Percentiles rank a stretch among this genome's conserved stretches.
phyloP scores from a whole-genome alignment of 2,888 invertebrate genomes.

The Taphrorychus bicolor region DNA sequence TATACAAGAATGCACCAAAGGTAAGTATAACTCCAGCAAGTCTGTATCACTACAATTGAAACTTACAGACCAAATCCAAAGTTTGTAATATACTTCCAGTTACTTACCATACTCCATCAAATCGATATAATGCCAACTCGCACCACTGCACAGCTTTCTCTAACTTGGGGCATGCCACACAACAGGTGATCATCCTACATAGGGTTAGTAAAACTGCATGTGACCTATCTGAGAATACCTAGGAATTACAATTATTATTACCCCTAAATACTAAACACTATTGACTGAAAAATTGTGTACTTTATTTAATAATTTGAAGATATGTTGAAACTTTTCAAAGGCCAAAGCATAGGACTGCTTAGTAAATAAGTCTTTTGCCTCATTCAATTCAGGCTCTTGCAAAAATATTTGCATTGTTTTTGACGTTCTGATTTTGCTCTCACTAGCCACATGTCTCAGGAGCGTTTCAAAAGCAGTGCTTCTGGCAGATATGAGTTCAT shows the following conservation, averaged over 20 bases:
- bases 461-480: constrained; percentile 71
- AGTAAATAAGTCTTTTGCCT: constrained; percentile 67
- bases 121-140: constrained; percentile 72
- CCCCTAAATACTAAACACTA: too few species aligned
- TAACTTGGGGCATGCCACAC: constrained; percentile 58
- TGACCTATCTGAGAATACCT: constrained; percentile 73
- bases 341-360: constrained; percentile 68
- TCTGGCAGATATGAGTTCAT: constrained; percentile 69
- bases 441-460: constrained; percentile 64
- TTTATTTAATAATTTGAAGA: constrained; percentile 42
- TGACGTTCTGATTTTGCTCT: constrained; percentile 66
- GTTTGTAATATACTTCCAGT: not conserved
- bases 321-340: constrained; percentile 70
- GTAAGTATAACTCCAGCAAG: constrained; percentile 71
- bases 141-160: constrained; percentile 71
- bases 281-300: too few species aligned
- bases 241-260: constrained; percentile 26
- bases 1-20: constrained; percentile 71
- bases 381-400: constrained; percentile 69
- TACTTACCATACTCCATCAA: constrained; percentile 66
- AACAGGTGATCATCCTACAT: constrained; percentile 73
- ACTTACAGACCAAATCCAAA: too few species aligned
- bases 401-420: constrained; percentile 68
- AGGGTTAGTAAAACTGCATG: constrained; percentile 71
- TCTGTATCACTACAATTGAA: constrained; percentile 68